These are phyloP conservation scores for Hyperopisus bebe DNA, from an alignment of 2,113 vertebrate genomes.

Conservation along the genomic window DNA sequence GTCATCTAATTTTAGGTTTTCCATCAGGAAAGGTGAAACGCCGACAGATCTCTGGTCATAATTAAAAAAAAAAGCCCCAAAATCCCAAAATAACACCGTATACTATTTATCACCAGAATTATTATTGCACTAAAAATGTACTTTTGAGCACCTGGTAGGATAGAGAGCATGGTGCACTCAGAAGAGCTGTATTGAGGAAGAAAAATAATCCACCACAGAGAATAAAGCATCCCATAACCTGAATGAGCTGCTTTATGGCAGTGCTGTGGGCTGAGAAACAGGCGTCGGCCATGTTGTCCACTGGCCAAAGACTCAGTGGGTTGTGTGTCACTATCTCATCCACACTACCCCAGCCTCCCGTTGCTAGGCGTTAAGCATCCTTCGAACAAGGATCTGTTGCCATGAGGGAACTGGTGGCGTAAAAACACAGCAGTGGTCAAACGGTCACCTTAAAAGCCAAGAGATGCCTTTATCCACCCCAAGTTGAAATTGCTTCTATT, in stretches of 20 bases:
- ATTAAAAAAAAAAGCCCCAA: neutral
- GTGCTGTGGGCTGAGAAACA: neutral
- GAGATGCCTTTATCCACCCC: neutral
- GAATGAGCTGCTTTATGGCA: neutral
- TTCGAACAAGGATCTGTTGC: neutral
- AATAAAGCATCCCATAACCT: neutral
- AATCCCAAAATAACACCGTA: neutral
- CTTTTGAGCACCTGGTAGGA: neutral
- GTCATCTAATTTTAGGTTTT: neutral
- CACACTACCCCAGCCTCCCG: neutral
- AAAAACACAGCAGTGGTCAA: neutral
- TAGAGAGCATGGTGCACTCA: neutral
- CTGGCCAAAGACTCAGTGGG: neutral
- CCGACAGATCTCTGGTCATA: neutral
- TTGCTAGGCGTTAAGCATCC: neutral
- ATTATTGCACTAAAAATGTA: slow-evolving; percentile 10
- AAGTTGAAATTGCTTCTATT: neutral
- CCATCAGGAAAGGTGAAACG: neutral
- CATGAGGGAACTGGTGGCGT: neutral
- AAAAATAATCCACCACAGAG: neutral
- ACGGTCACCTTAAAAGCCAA: neutral
- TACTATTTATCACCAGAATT: neutral
- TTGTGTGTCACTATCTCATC: neutral
- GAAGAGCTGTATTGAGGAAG: neutral
- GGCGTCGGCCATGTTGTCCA: neutral